Percentiles rank a stretch among this genome's conserved stretches.
phyloP scores from a whole-genome alignment of 1,140 invertebrate genomes.

The Belonocnema kinseyi region DNA sequence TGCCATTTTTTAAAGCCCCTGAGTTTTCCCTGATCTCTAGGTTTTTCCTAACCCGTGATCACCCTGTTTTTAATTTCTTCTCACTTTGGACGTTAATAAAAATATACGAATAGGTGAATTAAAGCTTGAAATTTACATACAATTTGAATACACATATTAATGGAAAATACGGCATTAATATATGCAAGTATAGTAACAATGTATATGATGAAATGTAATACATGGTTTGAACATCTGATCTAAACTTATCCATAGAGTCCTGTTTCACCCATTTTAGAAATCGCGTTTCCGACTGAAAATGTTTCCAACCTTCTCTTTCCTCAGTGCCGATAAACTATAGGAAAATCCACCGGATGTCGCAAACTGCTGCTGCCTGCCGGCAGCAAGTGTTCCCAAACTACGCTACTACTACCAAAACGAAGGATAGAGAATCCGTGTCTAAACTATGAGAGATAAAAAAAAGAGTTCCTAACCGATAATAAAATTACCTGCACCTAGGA shows the following conservation, averaged over 20 bases:
- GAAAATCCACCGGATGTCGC: constrained; percentile 28
- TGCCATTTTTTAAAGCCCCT: too few species aligned
- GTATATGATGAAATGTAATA: neutral
- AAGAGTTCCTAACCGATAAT: too few species aligned
- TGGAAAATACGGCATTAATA: too few species aligned
- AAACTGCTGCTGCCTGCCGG: constrained; percentile 17
- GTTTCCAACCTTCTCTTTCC: constrained; percentile 15
- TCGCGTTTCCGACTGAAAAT: constrained; percentile 21
- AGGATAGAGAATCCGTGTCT: neutral
- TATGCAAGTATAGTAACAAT: neutral
- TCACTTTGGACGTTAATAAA: neutral
- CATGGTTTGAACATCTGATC: neutral
- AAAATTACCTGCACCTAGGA: too few species aligned
- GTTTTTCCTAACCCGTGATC: too few species aligned
- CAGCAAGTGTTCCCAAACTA: constrained; percentile 18
- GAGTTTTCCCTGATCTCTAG: too few species aligned
- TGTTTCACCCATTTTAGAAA: constrained; percentile 15
- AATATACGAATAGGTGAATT: neutral
- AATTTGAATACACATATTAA: too few species aligned
- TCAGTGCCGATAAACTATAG: constrained; percentile 14
- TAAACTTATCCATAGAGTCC: neutral
- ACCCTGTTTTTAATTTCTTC: neutral
- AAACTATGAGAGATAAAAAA: too few species aligned
- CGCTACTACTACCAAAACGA: neutral
- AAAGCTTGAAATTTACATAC: constrained; percentile 9